Conservation (phyloP, 2,888 invertebrate species). For the Yponomeuta cagnagella region DNA sequence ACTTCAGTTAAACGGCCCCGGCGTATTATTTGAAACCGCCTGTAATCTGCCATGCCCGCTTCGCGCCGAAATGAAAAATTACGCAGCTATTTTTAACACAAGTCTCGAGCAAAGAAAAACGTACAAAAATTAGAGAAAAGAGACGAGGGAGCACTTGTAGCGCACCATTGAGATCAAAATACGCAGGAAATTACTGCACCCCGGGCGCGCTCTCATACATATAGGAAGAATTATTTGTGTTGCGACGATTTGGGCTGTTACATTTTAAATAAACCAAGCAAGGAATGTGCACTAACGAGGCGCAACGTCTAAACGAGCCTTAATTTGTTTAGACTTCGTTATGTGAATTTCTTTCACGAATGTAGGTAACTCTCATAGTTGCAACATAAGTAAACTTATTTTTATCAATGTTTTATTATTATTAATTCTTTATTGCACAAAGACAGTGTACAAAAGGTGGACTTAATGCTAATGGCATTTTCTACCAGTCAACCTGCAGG, state of each 20-base stretch:
- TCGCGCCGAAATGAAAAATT: conserved; percentile 73
- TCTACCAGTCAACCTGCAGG: too few relatives aligned
- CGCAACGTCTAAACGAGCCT: conserved; percentile 36
- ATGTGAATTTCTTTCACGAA: neutral
- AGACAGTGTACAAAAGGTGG: too few relatives aligned
- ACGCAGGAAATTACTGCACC: conserved; percentile 71
- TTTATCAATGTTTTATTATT: too few relatives aligned
- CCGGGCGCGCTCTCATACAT: conserved; percentile 36
- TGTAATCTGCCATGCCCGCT: conserved; percentile 72
- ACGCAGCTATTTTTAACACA: conserved; percentile 72
- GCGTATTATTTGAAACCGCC: conserved; percentile 68
- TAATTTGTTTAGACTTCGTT: conserved; percentile 7
- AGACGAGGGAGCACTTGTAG: conserved; percentile 70
- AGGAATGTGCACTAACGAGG: conserved; percentile 57
- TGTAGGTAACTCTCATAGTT: conserved; percentile 14
- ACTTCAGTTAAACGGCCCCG: conserved; percentile 60
- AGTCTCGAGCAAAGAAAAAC: conserved; percentile 67
- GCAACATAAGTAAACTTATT: too few relatives aligned
- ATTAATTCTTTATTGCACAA: too few relatives aligned
- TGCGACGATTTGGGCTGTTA: conserved; percentile 65
- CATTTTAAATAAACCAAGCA: conserved; percentile 67
- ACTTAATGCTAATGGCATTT: too few relatives aligned
- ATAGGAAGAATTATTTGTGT: conserved; percentile 56
- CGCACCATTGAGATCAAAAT: conserved; percentile 75
- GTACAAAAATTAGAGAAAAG: conserved; percentile 74